These are phyloP conservation scores for Plecotus auritus DNA, from an alignment of 2,113 vertebrate species.

Conservation along the genomic window DNA sequence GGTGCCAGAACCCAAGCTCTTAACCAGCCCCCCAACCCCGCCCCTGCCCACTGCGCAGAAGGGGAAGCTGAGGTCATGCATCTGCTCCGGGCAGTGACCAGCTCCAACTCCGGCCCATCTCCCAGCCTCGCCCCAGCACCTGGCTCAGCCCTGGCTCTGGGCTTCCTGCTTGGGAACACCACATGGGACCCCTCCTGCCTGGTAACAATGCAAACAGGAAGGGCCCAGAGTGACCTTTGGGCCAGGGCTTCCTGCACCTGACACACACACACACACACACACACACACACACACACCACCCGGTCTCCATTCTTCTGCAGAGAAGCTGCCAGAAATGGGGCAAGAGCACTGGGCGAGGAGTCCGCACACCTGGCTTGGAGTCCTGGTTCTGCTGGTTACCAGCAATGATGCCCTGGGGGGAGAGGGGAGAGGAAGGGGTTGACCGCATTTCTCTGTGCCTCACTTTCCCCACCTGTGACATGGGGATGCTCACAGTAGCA, in stretches of 20 bases:
- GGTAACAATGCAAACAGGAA: neutral
- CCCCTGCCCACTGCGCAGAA: fast-evolving
- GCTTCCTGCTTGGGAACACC: neutral
- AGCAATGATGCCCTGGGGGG: neutral
- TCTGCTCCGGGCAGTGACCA: neutral
- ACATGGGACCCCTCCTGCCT: neutral
- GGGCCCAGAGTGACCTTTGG: neutral
- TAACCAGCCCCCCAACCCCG: neutral
- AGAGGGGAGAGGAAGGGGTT: fast-evolving
- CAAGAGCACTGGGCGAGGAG: neutral
- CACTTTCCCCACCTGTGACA: neutral
- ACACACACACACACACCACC: neutral
- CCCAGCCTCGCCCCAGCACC: neutral
- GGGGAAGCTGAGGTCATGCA: fast-evolving
- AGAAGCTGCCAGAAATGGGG: neutral
- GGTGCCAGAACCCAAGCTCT: neutral
- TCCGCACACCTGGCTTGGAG: neutral
- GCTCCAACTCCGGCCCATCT: no score
- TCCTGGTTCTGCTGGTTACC: neutral
- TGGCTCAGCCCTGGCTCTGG: neutral
- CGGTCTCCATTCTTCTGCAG: neutral
- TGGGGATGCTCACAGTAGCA: neutral
- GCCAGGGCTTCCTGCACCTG: neutral
- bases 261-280: no score
- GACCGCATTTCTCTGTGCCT: neutral